Conservation (phyloP, 2,797 vertebrate species). For the Syngnathus acus region DNA sequence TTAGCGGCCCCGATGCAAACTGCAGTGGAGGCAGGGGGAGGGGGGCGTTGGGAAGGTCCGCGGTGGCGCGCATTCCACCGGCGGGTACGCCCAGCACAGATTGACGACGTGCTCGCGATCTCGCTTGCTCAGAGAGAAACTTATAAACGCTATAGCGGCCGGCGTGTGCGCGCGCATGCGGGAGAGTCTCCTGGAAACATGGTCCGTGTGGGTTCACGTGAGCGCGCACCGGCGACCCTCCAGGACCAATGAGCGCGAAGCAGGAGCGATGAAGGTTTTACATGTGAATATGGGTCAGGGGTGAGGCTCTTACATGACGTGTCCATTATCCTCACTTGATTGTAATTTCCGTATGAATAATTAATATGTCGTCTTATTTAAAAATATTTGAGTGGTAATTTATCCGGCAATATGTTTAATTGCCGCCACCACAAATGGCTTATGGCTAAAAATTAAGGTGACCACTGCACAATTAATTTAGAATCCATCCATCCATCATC, state of each 20-base stretch:
- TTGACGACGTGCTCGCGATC: constrained; percentile 37
- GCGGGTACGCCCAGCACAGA: constrained; percentile 40
- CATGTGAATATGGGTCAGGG: constrained; percentile 60
- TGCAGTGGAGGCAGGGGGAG: neutral
- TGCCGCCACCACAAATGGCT: neutral
- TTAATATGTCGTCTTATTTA: neutral
- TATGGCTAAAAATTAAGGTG: too few relatives aligned
- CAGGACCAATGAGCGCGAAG: constrained; percentile 51
- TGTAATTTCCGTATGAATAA: neutral
- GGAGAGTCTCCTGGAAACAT: constrained; percentile 63
- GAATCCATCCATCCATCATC: too few relatives aligned
- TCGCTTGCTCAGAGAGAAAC: neutral
- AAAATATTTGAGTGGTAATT: neutral
- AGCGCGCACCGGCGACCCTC: constrained; percentile 27
- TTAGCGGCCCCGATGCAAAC: constrained; percentile 23
- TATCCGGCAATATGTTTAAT: neutral
- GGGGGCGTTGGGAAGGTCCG: constrained; percentile 2
- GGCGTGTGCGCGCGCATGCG: constrained; percentile 24
- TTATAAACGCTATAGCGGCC: neutral
- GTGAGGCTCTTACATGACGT: constrained; percentile 42
- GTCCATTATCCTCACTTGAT: neutral
- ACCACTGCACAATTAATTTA: too few relatives aligned
- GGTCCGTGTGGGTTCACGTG: constrained; percentile 24
- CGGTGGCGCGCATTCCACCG: constrained; percentile 56
- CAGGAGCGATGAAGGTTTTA: constrained; percentile 31